Percentiles rank a stretch among this genome's conserved stretches.
Evolutionary conservation across 2,797 vertebrate genomes (phyloP).

Genomic region (Ara ararauna): DNA sequence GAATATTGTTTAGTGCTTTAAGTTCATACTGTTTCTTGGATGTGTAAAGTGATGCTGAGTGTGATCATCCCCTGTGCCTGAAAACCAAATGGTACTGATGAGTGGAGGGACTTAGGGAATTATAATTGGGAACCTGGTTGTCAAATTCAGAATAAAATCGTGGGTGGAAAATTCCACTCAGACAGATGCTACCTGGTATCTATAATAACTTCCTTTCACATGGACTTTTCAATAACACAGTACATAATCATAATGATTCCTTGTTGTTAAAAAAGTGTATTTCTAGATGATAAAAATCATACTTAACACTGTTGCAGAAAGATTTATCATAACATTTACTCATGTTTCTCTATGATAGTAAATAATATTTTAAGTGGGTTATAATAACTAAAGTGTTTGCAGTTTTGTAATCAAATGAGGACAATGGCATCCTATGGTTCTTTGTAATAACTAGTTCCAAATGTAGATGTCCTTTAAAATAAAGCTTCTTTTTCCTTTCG

Average conservation of each 20-base stretch:
- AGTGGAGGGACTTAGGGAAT: neutral
- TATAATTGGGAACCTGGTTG: neutral
- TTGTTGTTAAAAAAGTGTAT: neutral
- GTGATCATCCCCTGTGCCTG: neutral
- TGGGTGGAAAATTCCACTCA: neutral
- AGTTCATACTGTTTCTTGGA: neutral
- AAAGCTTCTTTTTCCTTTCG: neutral
- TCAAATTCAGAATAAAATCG: neutral
- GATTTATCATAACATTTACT: neutral
- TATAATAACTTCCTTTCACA: neutral
- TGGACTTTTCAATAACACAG: neutral
- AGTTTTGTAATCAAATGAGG: neutral
- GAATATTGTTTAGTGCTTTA: neutral
- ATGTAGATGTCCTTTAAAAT: neutral
- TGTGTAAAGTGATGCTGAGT: neutral
- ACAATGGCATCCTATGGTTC: neutral
- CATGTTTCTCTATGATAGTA: neutral
- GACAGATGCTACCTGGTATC: neutral
- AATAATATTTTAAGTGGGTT: neutral
- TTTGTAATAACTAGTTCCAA: neutral
- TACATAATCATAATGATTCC: neutral
- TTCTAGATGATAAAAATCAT: neutral
- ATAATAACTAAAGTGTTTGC: neutral
- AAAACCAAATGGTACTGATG: constrained; percentile 14
- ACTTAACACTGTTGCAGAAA: neutral